Evolutionary conservation across 2,797 vertebrate species (phyloP).

Genomic region (Acanthiza pusilla): DNA sequence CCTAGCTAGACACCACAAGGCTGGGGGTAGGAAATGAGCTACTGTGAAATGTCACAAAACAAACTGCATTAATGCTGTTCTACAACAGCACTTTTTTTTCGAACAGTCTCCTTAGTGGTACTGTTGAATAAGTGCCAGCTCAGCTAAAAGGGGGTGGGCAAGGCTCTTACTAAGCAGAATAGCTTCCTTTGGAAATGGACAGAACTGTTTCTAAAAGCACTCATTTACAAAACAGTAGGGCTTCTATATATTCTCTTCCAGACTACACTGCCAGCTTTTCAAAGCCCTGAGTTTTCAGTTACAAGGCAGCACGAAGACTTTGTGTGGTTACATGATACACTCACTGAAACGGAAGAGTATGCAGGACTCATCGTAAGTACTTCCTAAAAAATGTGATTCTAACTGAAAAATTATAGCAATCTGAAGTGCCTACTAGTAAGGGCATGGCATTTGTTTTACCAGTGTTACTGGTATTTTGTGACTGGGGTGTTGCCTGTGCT

Average conservation of each 20-base stretch:
- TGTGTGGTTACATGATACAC: constrained; percentile 92
- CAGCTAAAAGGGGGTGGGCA: constrained; percentile 35
- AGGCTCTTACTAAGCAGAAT: constrained; percentile 37
- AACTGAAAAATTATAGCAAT: background rate
- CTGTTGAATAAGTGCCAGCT: background rate
- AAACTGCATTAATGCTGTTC: background rate
- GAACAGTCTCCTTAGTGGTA: background rate
- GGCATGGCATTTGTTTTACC: background rate
- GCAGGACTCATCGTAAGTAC: constrained; percentile 92
- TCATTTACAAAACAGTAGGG: constrained; percentile 42
- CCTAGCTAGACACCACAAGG: background rate
- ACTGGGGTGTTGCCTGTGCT: background rate
- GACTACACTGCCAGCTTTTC: constrained; percentile 90
- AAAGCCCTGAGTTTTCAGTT: constrained; percentile 92
- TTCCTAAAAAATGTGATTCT: background rate
- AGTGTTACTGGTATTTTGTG: background rate
- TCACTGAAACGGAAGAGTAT: constrained; percentile 93
- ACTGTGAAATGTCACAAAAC: background rate
- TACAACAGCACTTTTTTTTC: background rate
- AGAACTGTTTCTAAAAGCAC: constrained; percentile 31
- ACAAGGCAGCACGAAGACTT: constrained; percentile 97
- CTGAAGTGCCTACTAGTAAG: background rate
- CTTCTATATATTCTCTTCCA: constrained; percentile 68
- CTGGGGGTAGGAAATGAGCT: background rate
- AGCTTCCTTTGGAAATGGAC: constrained; percentile 32